phyloP scores from a whole-genome alignment of 1,140 invertebrate species.

The Eufriesea mexicana region DNA sequence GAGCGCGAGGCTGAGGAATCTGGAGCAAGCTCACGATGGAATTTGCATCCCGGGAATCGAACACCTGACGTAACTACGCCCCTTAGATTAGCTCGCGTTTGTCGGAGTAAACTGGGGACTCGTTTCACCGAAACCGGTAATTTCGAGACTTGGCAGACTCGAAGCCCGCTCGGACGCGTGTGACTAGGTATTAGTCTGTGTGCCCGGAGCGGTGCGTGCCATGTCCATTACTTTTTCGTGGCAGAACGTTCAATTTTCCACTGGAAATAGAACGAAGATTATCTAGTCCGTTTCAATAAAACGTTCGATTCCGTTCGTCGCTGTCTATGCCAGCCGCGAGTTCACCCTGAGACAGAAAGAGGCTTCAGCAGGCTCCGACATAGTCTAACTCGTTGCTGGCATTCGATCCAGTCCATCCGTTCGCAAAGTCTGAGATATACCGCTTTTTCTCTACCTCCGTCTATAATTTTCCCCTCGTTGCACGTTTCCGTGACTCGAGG shows the following conservation, averaged over 20 bases:
- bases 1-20: conserved; percentile 9
- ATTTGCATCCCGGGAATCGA: conserved; percentile 37
- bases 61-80: conserved; percentile 38
- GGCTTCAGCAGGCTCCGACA: neutral
- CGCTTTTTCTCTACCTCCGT: no score
- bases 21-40: neutral
- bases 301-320: conserved; percentile 9
- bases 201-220: conserved; percentile 1
- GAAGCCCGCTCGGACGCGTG: neutral
- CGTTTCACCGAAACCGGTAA: conserved; percentile 46
- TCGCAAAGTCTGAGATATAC: no score
- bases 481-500: no score
- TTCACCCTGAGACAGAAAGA: neutral
- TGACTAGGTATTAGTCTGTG: neutral
- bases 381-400: no score
- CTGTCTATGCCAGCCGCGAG: neutral
- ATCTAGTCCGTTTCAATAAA: conserved; percentile 20
- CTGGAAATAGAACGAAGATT: conserved; percentile 11
- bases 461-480: no score
- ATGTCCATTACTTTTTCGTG: conserved; percentile 5
- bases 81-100: conserved; percentile 26
- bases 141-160: conserved; percentile 24
- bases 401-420: no score
- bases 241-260: conserved; percentile 17
- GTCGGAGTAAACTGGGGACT: conserved; percentile 19